These are phyloP conservation scores for Sesamia inferens DNA, from an alignment of 2,888 invertebrate species.

Conservation along the genomic window DNA sequence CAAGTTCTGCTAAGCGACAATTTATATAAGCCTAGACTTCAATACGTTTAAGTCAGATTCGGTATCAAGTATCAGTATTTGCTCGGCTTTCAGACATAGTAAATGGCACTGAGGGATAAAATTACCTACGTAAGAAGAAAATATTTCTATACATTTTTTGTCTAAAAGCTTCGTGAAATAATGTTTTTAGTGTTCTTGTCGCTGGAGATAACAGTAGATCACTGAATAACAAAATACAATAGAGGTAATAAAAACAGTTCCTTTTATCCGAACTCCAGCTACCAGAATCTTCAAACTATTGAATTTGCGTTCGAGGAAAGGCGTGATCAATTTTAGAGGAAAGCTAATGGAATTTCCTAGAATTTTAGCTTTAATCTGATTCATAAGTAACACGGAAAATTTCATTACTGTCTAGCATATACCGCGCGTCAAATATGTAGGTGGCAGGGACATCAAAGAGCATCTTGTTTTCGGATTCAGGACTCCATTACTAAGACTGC, in stretches of 20 bases:
- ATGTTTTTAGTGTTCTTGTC: conserved; percentile 5
- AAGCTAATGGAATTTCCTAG: not conserved
- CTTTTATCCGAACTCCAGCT: not conserved
- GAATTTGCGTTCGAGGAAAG: conserved; percentile 16
- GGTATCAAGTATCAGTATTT: conserved; percentile 45
- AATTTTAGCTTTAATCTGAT: conserved; percentile 14
- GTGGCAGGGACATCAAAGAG: too few relatives aligned
- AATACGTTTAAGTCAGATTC: conserved; percentile 23
- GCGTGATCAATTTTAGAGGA: conserved; percentile 6
- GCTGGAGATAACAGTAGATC: not conserved
- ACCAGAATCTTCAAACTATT: conserved; percentile 8
- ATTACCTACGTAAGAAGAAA: conserved; percentile 8
- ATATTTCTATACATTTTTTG: conserved; percentile 11
- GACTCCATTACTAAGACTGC: too few relatives aligned
- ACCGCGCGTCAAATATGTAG: too few relatives aligned
- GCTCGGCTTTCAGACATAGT: conserved; percentile 36
- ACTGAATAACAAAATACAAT: conserved; percentile 8
- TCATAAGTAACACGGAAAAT: not conserved
- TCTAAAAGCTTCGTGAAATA: conserved; percentile 3
- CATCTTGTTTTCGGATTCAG: too few relatives aligned
- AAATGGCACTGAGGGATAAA: conserved; percentile 4
- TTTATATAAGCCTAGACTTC: conserved; percentile 36
- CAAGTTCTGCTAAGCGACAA: conserved; percentile 22
- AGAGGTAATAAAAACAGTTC: not conserved
- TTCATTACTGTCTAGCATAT: not conserved